Evolutionary conservation across 2,797 vertebrate species (phyloP).

Genomic region (Sebastes steindachneri): DNA sequence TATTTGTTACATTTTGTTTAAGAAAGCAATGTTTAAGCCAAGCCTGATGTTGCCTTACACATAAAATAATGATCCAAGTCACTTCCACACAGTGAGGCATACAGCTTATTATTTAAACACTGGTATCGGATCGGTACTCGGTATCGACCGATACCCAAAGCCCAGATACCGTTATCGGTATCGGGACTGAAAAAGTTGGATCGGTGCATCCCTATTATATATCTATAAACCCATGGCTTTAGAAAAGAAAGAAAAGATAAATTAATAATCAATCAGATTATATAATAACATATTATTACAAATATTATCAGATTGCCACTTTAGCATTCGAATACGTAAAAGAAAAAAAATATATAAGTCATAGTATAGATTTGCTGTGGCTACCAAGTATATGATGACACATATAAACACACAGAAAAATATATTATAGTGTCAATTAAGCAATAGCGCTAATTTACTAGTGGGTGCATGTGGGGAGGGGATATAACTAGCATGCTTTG

Average conservation of each 20-base stretch:
- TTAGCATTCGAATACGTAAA: background rate
- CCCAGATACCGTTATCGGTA: too few species aligned
- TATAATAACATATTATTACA: too few species aligned
- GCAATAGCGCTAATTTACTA: background rate
- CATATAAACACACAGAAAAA: background rate
- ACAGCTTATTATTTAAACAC: too few species aligned
- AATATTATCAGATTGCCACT: background rate
- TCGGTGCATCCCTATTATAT: too few species aligned
- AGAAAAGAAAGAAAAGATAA: background rate
- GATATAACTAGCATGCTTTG: constrained; percentile 43
- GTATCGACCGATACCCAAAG: too few species aligned
- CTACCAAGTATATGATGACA: background rate
- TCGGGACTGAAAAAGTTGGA: too few species aligned
- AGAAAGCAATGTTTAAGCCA: too few species aligned
- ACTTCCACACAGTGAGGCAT: too few species aligned
- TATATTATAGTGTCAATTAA: background rate
- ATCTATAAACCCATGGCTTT: background rate
- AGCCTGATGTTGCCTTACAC: too few species aligned
- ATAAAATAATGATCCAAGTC: too few species aligned
- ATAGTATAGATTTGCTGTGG: background rate
- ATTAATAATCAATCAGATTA: background rate
- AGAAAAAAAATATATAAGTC: rapidly evolving
- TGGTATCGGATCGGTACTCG: too few species aligned
- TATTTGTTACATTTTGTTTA: too few species aligned
- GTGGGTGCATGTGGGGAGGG: background rate